A percentile compares a stretch with the other conserved stretches of the same genome.
Evolutionary conservation across 2,113 vertebrate genomes (phyloP).

Genomic region (Apodemus sylvaticus): DNA sequence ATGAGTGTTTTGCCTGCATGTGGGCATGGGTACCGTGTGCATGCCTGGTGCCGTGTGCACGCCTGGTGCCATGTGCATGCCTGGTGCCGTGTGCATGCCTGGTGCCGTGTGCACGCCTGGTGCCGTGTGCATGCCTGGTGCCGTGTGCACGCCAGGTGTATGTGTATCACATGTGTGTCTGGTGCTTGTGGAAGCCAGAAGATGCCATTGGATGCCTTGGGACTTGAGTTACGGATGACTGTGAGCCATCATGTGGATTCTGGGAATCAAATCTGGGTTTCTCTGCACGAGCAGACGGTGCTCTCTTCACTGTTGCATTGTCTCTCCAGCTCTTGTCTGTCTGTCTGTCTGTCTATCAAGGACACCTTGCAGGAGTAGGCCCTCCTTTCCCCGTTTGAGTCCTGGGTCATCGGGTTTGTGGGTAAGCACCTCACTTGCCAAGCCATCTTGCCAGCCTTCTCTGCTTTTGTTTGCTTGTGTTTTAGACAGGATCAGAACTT

Average conservation of each 20-base stretch:
- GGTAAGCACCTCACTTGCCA: background rate
- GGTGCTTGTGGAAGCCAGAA: too few relatives aligned
- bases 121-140: too few relatives aligned
- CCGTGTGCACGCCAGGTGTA: too few relatives aligned
- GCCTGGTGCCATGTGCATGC: too few relatives aligned
- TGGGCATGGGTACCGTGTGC: too few relatives aligned
- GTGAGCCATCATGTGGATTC: background rate
- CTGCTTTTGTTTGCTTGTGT: background rate
- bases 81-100: too few relatives aligned
- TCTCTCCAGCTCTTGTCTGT: background rate
- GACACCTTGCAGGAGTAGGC: background rate
- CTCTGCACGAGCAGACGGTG: background rate
- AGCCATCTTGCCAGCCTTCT: too few relatives aligned
- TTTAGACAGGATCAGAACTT: background rate
- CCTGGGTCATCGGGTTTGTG: background rate
- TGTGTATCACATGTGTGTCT: too few relatives aligned
- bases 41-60: too few relatives aligned
- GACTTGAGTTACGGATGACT: background rate
- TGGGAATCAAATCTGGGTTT: background rate
- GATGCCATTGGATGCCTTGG: background rate
- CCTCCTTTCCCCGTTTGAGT: background rate
- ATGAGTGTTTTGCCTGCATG: too few relatives aligned
- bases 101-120: too few relatives aligned
- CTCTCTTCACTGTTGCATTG: background rate
- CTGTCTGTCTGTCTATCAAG: background rate